Conservation (phyloP, 2,113 vertebrate genomes). For the Bufo gargarizans region DNA sequence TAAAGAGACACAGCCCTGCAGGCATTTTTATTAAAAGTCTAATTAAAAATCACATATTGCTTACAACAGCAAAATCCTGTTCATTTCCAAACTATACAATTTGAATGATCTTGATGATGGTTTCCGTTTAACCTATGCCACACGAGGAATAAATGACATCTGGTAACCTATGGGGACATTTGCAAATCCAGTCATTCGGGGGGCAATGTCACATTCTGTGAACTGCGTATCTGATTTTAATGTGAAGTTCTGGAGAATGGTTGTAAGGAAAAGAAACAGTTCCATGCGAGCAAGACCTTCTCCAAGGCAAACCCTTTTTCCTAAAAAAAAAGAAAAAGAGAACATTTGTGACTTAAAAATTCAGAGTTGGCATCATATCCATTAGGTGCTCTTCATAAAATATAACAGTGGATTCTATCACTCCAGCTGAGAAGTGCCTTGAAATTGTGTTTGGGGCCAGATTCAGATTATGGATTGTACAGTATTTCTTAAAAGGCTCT, state of each 20-base stretch:
- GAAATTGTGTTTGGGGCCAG: too few relatives aligned
- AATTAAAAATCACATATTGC: not conserved
- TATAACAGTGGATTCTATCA: too few relatives aligned
- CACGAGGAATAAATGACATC: conserved; percentile 62
- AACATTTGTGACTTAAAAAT: not conserved
- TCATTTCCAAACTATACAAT: not conserved
- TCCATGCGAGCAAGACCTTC: conserved; percentile 70
- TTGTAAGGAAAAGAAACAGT: conserved; percentile 67
- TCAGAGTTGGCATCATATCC: not conserved
- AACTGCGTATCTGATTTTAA: conserved; percentile 60
- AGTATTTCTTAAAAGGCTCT: too few relatives aligned
- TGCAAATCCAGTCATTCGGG: rapidly evolving
- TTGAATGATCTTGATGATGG: not conserved
- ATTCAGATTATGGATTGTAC: too few relatives aligned
- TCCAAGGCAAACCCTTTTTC: conserved; percentile 65
- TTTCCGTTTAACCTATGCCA: not conserved
- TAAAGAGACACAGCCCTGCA: not conserved
- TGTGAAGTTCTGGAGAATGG: conserved; percentile 68
- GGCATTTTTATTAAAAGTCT: not conserved
- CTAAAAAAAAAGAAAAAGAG: conserved; percentile 54
- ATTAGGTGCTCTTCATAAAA: too few relatives aligned
- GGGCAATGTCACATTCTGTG: conserved; percentile 63
- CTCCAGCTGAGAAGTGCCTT: too few relatives aligned
- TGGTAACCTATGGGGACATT: not conserved
- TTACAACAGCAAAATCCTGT: not conserved